Base-by-base conservation (phyloP, 2,888 invertebrate species). In the Spodoptera exigua region DNA sequence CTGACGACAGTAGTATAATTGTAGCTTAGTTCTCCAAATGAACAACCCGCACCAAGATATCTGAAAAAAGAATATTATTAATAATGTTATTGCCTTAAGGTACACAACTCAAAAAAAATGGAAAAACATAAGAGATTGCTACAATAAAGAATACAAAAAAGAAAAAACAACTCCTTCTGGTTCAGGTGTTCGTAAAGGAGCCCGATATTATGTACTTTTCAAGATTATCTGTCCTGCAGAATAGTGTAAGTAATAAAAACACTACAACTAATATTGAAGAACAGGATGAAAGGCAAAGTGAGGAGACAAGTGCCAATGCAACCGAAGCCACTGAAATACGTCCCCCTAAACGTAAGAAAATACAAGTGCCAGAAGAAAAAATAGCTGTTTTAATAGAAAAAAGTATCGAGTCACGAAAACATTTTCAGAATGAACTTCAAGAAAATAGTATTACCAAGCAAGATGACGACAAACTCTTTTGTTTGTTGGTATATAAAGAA, bases 191-290 rank as follows among this genome's bases (percentile, higher is more conserved):
- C 59, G 62, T 59, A 70, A 70, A 72, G 64, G 58, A 66, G 51
- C 76, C 56, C 70, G 60, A 59, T 77, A 81, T 69, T n/a, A 66
- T 81, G 60, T 80, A 77, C 70, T 76, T 78, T 70, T 63, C 66
- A 68, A 61, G 75, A 65, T 57, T 81, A 47, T 65, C 71, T 66
- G 81, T 82, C 65, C 73, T 79, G 54, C 70, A 72, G 66, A 80
- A 76, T 40, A 72, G 55, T 60, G 70, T 78, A 63, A 60, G 51
- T 63, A 72, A 71, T 55, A 75, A 75, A 61, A 61, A 68, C 53
- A 70, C 75, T 69, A 67, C 63, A 54, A 72, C 57, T 74, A 77
- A 75, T 64, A 71, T 75, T 32, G 61, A 71, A 56, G 71, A 68
- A 66, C 63, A 63, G 54, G 60, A 67, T 45, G 64, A 71, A 71